These are phyloP conservation scores for Columba livia DNA, from an alignment of 2,113 vertebrate genomes.

Conservation along the genomic window DNA sequence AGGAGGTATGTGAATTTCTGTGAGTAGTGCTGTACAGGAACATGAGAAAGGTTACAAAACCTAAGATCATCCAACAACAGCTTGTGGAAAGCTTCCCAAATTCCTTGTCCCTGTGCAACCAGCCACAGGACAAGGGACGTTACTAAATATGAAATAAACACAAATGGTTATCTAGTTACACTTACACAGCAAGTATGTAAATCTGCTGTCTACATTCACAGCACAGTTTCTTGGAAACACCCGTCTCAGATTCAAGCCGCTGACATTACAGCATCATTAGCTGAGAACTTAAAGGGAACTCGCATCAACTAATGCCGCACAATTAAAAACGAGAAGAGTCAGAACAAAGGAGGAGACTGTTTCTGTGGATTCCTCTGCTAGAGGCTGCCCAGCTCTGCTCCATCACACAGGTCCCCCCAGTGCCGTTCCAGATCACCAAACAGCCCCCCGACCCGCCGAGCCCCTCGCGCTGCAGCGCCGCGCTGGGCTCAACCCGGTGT, in stretches of 20 bases:
- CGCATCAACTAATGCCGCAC: accelerated
- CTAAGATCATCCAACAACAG: neutral
- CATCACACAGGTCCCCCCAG: no score
- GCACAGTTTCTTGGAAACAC: neutral
- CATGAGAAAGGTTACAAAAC: neutral
- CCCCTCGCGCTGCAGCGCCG: neutral
- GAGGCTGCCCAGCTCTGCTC: neutral
- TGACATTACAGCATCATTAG: neutral
- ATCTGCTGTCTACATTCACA: neutral
- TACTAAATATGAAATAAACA: neutral
- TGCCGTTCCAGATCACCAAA: accelerated
- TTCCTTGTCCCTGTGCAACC: neutral
- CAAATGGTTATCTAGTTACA: neutral
- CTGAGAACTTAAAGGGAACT: neutral
- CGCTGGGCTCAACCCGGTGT: neutral
- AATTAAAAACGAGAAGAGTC: accelerated
- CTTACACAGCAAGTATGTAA: neutral
- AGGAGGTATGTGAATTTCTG: neutral
- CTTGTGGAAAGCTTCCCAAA: neutral
- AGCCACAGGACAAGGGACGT: neutral
- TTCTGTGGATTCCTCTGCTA: neutral
- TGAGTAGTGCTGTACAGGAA: neutral
- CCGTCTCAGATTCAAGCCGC: neutral
- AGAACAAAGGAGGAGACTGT: neutral
- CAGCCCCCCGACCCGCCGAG: neutral